These are phyloP conservation scores for Halesus radiatus DNA, from an alignment of 1,140 invertebrate species.

Conservation along the genomic window DNA sequence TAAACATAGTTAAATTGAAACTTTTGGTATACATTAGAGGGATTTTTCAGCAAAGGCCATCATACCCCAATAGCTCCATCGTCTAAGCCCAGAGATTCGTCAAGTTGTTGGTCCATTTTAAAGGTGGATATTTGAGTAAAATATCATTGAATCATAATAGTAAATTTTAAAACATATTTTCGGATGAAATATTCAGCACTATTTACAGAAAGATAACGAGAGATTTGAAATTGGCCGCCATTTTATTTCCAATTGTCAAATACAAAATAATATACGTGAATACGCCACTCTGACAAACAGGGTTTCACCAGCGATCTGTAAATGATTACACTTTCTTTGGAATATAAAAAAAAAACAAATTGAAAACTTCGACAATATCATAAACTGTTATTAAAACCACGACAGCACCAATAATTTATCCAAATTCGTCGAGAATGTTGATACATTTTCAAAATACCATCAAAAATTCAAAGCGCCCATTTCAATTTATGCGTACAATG, in stretches of 20 bases:
- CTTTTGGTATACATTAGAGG: not conserved
- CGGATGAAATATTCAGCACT: not conserved
- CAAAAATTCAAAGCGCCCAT: conserved; percentile 49
- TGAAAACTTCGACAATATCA: not conserved
- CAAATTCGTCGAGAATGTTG: conserved; percentile 11
- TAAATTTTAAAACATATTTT: conserved; percentile 10
- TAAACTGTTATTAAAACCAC: not conserved
- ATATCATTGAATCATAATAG: conserved; percentile 28
- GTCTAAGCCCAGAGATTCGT: conserved; percentile 63
- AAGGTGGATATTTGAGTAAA: not conserved
- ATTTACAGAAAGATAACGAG: conserved; percentile 27
- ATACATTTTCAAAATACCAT: conserved; percentile 39
- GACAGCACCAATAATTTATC: conserved; percentile 16
- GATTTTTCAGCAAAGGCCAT: conserved; percentile 15
- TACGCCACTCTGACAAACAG: conserved; percentile 45
- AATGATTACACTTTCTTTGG: not conserved
- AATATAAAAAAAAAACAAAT: not conserved
- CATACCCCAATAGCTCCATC: conserved; percentile 63
- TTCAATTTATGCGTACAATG: conserved; percentile 46
- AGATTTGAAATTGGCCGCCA: conserved; percentile 55
- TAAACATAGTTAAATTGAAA: not conserved
- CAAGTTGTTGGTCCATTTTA: conserved; percentile 66
- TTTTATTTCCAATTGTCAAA: conserved; percentile 50
- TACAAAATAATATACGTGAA: conserved; percentile 49
- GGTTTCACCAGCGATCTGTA: conserved; percentile 21